Evolutionary conservation across 1,140 invertebrate genomes (phyloP).

Genomic region (Lordiphosa mommai): DNA sequence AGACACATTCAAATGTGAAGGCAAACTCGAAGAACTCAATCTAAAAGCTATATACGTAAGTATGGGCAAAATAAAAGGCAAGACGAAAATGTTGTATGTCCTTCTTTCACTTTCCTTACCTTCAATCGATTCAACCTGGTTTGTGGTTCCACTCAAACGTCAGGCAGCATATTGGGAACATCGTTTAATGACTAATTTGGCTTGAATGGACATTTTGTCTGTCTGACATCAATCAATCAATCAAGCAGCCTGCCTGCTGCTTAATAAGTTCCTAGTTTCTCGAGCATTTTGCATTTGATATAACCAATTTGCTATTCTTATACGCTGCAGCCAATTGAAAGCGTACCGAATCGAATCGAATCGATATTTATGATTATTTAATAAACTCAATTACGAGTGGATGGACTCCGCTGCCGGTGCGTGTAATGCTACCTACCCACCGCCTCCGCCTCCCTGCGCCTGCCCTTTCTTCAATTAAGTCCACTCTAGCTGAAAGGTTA

Average conservation of each 20-base stretch:
- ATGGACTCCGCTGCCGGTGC: slow-evolving; percentile 19
- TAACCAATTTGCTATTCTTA: slow-evolving; percentile 44
- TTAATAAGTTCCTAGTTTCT: slow-evolving; percentile 23
- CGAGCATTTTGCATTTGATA: slow-evolving; percentile 53
- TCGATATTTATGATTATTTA: slow-evolving; percentile 78
- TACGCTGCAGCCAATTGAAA: slow-evolving; percentile 9
- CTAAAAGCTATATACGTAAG: slow-evolving; percentile 57
- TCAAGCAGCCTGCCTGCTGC: slow-evolving; percentile 29
- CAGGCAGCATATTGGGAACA: slow-evolving; percentile 31
- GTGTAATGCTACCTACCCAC: slow-evolving; percentile 1
- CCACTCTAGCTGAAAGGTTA: slow-evolving; percentile 28
- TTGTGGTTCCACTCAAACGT: slow-evolving; percentile 13
- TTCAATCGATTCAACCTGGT: slow-evolving; percentile 34
- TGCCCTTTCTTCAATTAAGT: slow-evolving; percentile 9
- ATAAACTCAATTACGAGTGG: slow-evolving; percentile 65
- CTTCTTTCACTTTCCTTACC: slow-evolving; percentile 39
- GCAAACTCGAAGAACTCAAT: slow-evolving; percentile 53
- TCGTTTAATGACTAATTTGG: slow-evolving; percentile 66
- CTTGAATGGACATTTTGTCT: neutral
- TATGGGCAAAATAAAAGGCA: slow-evolving; percentile 33
- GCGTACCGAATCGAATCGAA: slow-evolving; percentile 23
- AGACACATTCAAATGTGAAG: slow-evolving; percentile 58
- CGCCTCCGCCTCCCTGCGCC: slow-evolving; percentile 14
- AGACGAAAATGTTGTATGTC: slow-evolving; percentile 58
- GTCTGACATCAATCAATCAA: slow-evolving; percentile 32